Evolutionary conservation across 2,113 vertebrate genomes (phyloP).

Genomic region (Ceyx cyanopectus): DNA sequence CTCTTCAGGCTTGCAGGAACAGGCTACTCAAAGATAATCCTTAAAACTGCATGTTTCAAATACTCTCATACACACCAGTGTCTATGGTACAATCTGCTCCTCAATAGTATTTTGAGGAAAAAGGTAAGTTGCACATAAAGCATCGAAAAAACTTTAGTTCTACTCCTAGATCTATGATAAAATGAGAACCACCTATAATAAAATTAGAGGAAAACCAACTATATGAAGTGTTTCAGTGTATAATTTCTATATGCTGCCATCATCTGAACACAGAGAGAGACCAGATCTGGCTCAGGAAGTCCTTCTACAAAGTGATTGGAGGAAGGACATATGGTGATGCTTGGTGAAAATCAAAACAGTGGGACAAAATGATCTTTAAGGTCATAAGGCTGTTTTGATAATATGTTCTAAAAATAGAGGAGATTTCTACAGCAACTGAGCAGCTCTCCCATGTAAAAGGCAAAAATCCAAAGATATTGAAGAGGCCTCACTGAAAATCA

Average conservation of each 20-base stretch:
- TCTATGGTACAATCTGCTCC: neutral
- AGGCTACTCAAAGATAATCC: conserved; percentile 6
- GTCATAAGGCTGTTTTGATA: neutral
- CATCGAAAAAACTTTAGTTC: neutral
- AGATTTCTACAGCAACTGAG: neutral
- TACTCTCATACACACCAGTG: neutral
- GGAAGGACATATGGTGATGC: neutral
- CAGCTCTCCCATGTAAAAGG: neutral
- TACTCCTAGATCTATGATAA: neutral
- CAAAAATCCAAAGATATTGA: neutral
- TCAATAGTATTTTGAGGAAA: neutral
- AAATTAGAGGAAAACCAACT: neutral
- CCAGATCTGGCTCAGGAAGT: neutral
- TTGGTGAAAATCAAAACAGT: neutral
- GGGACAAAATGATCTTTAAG: neutral
- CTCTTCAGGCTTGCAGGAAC: conserved; percentile 22
- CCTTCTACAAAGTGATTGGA: neutral
- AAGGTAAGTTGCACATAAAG: neutral
- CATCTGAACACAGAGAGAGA: neutral
- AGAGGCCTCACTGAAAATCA: neutral
- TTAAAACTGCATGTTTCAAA: neutral
- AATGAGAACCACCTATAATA: neutral
- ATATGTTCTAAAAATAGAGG: neutral
- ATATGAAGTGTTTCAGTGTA: neutral
- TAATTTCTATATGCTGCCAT: neutral